Base-by-base conservation (phyloP, 2,888 invertebrate species). In the Lottia gigantea region DNA sequence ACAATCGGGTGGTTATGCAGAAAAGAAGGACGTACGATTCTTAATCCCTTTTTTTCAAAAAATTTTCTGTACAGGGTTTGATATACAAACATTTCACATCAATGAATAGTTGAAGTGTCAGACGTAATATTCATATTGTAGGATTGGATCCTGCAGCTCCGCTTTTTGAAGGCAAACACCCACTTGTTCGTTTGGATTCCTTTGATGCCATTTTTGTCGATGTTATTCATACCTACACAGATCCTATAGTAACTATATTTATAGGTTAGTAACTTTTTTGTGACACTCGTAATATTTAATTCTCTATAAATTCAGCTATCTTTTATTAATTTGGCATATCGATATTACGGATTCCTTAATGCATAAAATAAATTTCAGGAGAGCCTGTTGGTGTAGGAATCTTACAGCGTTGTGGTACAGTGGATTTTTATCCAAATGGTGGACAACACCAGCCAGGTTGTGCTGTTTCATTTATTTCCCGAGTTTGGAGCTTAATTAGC, bases 141-240 rank as follows among this genome's bases (percentile, higher is more conserved):
- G 95, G 95, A 6, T 89, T 95, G 61, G 95, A 95, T 89, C 95
- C 95, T 1, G 95, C 95, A 0, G 95, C 95, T 84, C 95, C 95
- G 0, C 94, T 94, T 84, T 96, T 95, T 88, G 93, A 95, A 90
- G 93, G 94, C 73, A 94, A 95, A 93, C 93, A 94, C 0, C 90
- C 92, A 19, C 91, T 92, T 72, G 92, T 95, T 0, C 91, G 95
- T 23, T 90, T 96, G 8, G 95, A 95, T 86, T 94, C 94, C 2
- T 91, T 92, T 0, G 95, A 95, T 84, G 95, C 95, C 0, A 91
- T 92, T 79, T 92, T 95, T 76, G 95, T 96, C 0, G 95, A 96
- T 87, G 94, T 94, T 71, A 95, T 95, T 82, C 95, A 96, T 87
- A 95, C 95, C 0, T 95, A 95, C 86, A 94, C 73, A 0, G 76